Evolutionary conservation across 2,113 vertebrate species (phyloP).

Genomic region (Anguilla rostrata): DNA sequence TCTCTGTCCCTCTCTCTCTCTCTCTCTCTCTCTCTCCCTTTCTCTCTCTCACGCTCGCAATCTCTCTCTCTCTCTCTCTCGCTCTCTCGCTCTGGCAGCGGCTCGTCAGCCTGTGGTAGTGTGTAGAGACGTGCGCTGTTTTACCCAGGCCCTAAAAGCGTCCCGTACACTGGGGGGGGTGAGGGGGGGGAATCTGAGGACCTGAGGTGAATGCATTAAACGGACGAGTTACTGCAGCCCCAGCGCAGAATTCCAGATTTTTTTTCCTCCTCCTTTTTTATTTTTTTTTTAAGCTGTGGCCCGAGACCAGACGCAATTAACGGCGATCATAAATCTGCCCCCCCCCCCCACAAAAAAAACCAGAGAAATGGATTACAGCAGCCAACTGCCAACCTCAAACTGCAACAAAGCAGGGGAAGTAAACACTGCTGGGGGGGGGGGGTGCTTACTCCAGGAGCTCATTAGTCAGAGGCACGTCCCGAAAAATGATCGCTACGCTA

Average conservation of each 20-base stretch:
- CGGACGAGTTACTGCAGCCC: background rate
- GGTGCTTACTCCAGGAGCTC: background rate
- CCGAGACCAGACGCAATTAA: background rate
- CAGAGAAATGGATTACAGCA: background rate
- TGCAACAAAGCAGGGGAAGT: background rate
- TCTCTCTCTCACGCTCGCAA: background rate
- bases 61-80: too few species aligned
- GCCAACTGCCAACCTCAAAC: background rate
- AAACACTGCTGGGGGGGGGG: background rate
- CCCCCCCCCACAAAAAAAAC: background rate
- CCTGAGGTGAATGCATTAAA: background rate
- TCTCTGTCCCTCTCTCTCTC: background rate
- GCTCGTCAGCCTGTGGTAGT: too few species aligned
- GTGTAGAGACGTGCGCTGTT: too few species aligned
- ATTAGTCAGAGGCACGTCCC: background rate
- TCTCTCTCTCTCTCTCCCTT: background rate
- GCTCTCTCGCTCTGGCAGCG: too few species aligned
- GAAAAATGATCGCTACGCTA: background rate
- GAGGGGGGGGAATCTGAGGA: background rate
- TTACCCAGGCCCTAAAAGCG: too few species aligned
- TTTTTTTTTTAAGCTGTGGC: background rate
- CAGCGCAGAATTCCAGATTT: too few species aligned
- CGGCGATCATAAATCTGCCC: background rate
- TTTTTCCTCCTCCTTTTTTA: background rate
- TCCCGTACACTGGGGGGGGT: too few species aligned